phyloP scores from a whole-genome alignment of 2,797 vertebrate genomes.

The Pelochelys cantorii region DNA sequence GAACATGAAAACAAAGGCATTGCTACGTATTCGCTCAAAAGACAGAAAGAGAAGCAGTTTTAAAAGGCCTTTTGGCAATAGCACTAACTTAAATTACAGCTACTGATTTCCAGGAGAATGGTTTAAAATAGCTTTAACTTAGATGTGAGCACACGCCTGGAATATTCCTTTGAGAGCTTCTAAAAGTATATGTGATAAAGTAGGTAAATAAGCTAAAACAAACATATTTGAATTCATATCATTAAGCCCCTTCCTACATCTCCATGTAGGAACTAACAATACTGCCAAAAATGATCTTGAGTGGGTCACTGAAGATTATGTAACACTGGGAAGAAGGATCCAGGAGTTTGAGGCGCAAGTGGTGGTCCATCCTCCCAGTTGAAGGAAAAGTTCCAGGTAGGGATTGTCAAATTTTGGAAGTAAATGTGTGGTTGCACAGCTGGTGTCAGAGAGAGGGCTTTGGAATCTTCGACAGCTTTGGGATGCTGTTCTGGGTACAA shows the following conservation, averaged over 20 bases:
- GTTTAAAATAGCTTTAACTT: not conserved
- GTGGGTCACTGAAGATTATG: too few species aligned
- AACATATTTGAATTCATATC: not conserved
- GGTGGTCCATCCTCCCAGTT: too few species aligned
- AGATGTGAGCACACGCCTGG: not conserved
- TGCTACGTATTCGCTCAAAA: not conserved
- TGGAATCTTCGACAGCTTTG: too few species aligned
- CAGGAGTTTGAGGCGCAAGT: too few species aligned
- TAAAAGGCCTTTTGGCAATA: not conserved
- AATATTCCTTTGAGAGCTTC: not conserved
- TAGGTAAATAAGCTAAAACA: not conserved
- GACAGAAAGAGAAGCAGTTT: not conserved
- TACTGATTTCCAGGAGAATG: not conserved
- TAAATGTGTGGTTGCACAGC: too few species aligned
- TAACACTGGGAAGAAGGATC: too few species aligned
- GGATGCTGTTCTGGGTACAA: too few species aligned
- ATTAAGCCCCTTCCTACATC: not conserved
- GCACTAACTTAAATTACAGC: not conserved
- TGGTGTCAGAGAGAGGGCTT: too few species aligned
- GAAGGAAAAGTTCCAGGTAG: too few species aligned
- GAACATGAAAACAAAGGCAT: not conserved
- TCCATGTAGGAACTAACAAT: too few species aligned
- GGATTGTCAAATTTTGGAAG: too few species aligned
- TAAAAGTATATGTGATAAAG: accelerated
- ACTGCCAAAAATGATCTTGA: too few species aligned